Percentiles rank a stretch among this genome's conserved stretches.
Evolutionary conservation across 2,888 invertebrate species (phyloP).

Genomic region (Helobdella robusta): DNA sequence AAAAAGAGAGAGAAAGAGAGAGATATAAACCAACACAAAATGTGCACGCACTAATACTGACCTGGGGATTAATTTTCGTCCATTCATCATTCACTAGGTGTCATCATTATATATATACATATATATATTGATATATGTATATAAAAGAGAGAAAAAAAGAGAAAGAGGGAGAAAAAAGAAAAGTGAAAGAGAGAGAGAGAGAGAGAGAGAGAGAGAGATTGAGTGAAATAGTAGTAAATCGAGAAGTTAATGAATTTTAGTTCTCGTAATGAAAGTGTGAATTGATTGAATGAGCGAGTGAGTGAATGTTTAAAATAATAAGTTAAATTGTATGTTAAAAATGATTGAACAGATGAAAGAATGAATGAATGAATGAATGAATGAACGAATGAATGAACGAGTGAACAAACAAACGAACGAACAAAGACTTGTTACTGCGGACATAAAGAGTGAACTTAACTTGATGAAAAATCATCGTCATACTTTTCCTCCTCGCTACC

Average conservation of each 20-base stretch:
- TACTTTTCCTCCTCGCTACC: no score
- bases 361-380: background rate
- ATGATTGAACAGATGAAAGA: background rate
- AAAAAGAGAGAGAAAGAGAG: no score
- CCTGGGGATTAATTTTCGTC: slow-evolving; percentile 16
- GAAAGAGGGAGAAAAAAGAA: no score
- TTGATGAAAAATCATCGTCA: no score
- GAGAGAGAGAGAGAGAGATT: background rate
- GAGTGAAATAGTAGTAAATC: background rate
- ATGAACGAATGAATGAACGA: background rate
- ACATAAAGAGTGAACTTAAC: no score
- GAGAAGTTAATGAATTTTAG: no score
- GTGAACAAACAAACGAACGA: background rate
- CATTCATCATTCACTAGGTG: slow-evolving; percentile 7
- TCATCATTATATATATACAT: slow-evolving; percentile 4
- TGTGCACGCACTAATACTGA: no score
- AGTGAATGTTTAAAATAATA: background rate
- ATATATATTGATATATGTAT: no score
- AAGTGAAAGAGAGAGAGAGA: background rate
- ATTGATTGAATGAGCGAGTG: background rate
- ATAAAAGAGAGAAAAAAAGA: no score
- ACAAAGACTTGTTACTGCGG: no score
- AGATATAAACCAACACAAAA: no score
- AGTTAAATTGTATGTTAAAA: background rate
- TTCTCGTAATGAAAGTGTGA: no score